Evolutionary conservation across 2,113 vertebrate species (phyloP), one percentile per base, ranked within the genome.

Genomic region (Xyrauchen texanus): DNA sequence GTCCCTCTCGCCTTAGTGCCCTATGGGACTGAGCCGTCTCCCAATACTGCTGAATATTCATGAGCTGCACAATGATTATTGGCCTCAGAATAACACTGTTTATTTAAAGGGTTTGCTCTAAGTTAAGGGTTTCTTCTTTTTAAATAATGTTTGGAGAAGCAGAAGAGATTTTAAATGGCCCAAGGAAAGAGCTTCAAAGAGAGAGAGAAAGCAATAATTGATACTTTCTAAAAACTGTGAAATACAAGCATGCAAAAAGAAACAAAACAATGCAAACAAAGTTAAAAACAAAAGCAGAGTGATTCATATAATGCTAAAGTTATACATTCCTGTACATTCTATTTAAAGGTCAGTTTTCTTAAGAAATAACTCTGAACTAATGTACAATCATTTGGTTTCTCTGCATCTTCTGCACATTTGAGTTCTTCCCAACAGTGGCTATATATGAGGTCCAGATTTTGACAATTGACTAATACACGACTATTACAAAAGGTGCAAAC

Each of bases 71-170:
- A 61, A 51, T 53, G 45, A 73, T 58, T 74, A 68, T 68, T 80
- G 70, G 70, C 78, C 21, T 34, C 15, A 45, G 69, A 61, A 57
- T n/a, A 34, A 45, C 10, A 57, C 44, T 57, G 51, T 74, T 73
- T 15, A 73, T 73, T 80, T 65, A 67, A 80, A 45, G n/a, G 6
- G 42, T 65, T 69, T 21, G 67, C 60, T 52, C 13, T 58, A 13
- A 45, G n/a, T 74, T 49, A 74, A 62, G 58, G 15, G 69, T 71
- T 71, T 10, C 13, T 58, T 57, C 68, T 60, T 64, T 78, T 47
- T 61, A 65, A 73, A 65, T 15, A 68, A 66, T 79, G 61, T 66
- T 79, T 79, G 70, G 15, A 79, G 70, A 72, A 73, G 21, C 46
- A 62, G 57, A 42, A 15, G 7, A 73, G 63, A 78, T 60, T 78